Conservation (phyloP, 2,888 invertebrate species). For the Lamellibrachia columna region DNA sequence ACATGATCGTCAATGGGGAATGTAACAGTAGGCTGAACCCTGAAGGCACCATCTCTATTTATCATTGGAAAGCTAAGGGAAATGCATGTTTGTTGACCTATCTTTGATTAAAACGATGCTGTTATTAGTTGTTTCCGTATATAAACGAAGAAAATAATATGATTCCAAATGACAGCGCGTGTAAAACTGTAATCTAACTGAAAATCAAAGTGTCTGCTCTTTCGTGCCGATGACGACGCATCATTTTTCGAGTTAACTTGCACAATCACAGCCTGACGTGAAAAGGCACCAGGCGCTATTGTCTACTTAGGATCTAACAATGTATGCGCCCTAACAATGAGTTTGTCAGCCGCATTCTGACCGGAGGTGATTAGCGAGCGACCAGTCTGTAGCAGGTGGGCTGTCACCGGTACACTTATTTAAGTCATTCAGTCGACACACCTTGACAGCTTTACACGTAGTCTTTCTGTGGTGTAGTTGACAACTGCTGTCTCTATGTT, state of each 20-base stretch:
- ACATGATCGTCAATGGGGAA: too few species aligned
- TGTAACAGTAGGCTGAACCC: too few species aligned
- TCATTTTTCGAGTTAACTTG: background rate
- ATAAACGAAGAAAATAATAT: background rate
- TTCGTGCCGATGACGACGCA: background rate
- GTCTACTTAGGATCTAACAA: too few species aligned
- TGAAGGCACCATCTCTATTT: background rate
- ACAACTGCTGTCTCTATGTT: background rate
- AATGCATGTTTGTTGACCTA: background rate
- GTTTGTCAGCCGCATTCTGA: background rate
- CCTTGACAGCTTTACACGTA: background rate
- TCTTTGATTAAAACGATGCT: background rate
- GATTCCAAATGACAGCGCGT: background rate
- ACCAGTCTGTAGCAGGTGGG: background rate
- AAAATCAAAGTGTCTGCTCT: background rate
- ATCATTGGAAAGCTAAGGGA: background rate
- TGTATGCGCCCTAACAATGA: too few species aligned
- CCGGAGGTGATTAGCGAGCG: background rate
- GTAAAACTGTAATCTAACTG: background rate
- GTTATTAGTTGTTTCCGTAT: background rate
- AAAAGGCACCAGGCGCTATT: too few species aligned
- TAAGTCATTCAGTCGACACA: background rate
- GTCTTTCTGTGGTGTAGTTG: background rate
- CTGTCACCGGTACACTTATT: background rate
- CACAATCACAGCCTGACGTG: background rate